phyloP scores from a whole-genome alignment of 2,113 vertebrate genomes.

The Otocyon megalotis region DNA sequence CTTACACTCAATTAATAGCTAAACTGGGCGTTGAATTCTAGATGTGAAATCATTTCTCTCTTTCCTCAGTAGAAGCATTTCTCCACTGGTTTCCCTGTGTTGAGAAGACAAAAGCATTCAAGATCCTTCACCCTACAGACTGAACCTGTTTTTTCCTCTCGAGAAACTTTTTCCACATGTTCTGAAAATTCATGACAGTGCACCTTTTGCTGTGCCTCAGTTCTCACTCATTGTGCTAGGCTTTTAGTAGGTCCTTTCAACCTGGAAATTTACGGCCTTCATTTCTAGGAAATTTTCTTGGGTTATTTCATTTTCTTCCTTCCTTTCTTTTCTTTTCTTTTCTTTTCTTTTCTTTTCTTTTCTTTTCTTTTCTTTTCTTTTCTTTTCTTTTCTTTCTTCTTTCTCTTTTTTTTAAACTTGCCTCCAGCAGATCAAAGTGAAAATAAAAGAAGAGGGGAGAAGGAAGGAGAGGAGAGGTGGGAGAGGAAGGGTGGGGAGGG shows the following conservation, averaged over 20 bases:
- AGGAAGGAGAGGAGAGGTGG: no score
- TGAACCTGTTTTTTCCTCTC: background rate
- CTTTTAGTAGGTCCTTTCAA: background rate
- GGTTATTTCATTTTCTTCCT: background rate
- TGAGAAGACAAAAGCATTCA: constrained; percentile 9
- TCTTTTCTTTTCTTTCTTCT: no score
- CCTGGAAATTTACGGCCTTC: background rate
- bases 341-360: background rate
- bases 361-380: background rate
- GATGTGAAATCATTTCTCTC: background rate
- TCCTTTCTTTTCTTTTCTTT: background rate
- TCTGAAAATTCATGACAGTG: background rate
- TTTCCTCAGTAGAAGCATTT: background rate
- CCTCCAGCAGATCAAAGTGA: background rate
- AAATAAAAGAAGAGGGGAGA: background rate
- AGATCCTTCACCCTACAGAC: background rate
- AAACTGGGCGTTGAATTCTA: background rate
- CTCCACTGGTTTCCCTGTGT: background rate
- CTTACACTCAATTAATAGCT: background rate
- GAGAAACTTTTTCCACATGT: background rate
- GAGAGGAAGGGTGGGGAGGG: fast-evolving
- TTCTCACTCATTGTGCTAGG: background rate
- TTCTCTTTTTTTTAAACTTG: background rate
- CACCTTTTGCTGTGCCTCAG: background rate
- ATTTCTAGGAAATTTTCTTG: background rate